Conservation (phyloP, 2,797 vertebrate genomes). For the Craterocephalus amniculus region DNA sequence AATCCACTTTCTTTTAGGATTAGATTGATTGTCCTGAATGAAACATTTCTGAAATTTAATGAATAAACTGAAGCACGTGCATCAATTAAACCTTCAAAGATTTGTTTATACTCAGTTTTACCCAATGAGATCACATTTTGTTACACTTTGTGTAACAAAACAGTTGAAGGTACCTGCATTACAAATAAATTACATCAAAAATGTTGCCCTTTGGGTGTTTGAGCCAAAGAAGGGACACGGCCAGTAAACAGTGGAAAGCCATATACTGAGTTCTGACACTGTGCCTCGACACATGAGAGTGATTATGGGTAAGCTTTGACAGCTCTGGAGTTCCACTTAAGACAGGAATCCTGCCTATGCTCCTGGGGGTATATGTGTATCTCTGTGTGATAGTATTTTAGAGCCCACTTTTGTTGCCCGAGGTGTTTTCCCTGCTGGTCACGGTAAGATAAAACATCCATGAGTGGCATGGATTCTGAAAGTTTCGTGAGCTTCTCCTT, state of each 20-base stretch:
- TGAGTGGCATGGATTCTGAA: constrained; percentile 44
- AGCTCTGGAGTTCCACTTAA: constrained; percentile 62
- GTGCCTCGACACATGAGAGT: constrained; percentile 59
- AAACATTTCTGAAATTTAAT: not conserved
- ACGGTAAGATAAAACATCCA: constrained; percentile 46
- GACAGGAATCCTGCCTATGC: constrained; percentile 55
- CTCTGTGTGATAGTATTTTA: constrained; percentile 19
- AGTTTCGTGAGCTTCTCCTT: constrained; percentile 25
- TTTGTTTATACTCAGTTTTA: not conserved
- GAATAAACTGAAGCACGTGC: constrained; percentile 2
- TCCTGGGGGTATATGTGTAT: constrained; percentile 24
- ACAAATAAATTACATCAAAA: constrained; percentile 5
- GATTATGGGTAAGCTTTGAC: constrained; percentile 62
- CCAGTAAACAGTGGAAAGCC: constrained; percentile 37
- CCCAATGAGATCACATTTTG: not conserved
- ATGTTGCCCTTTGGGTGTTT: constrained; percentile 4
- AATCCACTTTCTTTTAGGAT: not conserved
- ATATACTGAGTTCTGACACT: constrained; percentile 52
- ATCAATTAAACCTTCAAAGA: not conserved
- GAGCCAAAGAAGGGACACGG: constrained; percentile 1
- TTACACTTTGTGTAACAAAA: not conserved
- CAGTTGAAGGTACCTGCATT: not conserved
- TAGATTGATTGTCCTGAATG: not conserved
- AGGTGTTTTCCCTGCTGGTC: constrained; percentile 45
- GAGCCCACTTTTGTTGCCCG: constrained; percentile 24